phyloP scores from a whole-genome alignment of 2,888 invertebrate genomes.

The Agonopterix heracliana region DNA sequence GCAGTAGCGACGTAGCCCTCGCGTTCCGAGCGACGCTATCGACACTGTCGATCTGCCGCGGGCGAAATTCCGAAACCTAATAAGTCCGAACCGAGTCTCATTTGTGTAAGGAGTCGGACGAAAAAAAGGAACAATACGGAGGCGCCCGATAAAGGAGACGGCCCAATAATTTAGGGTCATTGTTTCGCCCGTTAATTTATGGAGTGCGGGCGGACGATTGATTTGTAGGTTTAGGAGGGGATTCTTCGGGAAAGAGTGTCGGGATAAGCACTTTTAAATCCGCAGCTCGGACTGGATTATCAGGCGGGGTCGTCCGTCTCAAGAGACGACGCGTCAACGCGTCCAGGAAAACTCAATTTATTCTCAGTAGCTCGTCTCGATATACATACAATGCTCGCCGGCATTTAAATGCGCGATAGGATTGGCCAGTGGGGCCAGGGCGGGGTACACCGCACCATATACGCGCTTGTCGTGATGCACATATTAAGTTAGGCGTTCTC shows the following conservation, averaged over 20 bases:
- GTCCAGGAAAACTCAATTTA: constrained; percentile 58
- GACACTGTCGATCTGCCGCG: constrained; percentile 56
- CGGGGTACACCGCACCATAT: constrained; percentile 60
- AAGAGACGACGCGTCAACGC: constrained; percentile 40
- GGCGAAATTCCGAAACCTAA: constrained; percentile 69
- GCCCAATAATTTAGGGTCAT: constrained; percentile 74
- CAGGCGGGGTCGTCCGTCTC: constrained; percentile 22
- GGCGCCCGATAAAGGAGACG: constrained; percentile 61
- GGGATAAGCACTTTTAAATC: constrained; percentile 56
- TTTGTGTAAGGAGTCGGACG: constrained; percentile 65
- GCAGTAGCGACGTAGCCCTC: constrained; percentile 24
- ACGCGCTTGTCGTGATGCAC: constrained; percentile 71
- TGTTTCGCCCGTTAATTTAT: constrained; percentile 72
- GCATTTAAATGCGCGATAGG: constrained; percentile 68
- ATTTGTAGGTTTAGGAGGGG: constrained; percentile 67
- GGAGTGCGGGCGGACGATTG: constrained; percentile 70
- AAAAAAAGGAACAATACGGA: constrained; percentile 60
- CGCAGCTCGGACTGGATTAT: constrained; percentile 22
- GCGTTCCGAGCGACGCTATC: constrained; percentile 46
- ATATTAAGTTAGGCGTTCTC: constrained; percentile 70
- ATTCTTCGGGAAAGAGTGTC: constrained; percentile 45
- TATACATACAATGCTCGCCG: constrained; percentile 70
- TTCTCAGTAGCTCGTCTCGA: constrained; percentile 49
- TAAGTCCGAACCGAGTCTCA: constrained; percentile 69
- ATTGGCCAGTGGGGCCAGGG: constrained; percentile 60